phyloP scores from a whole-genome alignment of 2,113 vertebrate species.

The Sapajus apella region DNA sequence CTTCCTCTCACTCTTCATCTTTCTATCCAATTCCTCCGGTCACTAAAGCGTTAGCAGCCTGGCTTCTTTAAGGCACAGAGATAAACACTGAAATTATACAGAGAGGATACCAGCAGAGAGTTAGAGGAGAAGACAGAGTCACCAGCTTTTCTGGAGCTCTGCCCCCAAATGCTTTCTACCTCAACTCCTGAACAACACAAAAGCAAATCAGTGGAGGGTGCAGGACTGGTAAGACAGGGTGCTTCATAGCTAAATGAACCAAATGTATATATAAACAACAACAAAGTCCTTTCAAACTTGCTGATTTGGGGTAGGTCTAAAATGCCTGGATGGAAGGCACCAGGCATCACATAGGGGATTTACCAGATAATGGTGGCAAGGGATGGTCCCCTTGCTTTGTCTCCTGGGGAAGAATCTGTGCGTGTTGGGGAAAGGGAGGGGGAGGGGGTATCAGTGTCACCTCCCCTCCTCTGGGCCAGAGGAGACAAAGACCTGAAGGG shows the following conservation, averaged over 20 bases:
- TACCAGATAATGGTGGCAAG: neutral
- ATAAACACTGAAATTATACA: neutral
- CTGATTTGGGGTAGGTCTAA: neutral
- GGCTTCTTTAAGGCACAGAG: neutral
- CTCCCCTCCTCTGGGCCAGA: conserved; percentile 26
- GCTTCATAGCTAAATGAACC: neutral
- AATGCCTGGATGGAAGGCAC: neutral
- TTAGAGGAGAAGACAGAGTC: neutral
- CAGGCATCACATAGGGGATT: neutral
- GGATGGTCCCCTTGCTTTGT: conserved; percentile 67
- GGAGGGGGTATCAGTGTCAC: neutral
- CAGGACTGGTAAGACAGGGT: neutral
- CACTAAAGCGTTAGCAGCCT: neutral
- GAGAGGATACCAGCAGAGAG: neutral
- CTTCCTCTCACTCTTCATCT: neutral
- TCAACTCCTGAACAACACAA: neutral
- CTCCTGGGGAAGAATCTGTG: conserved; percentile 32
- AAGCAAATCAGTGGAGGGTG: neutral
- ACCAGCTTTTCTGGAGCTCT: conserved; percentile 2
- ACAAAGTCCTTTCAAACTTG: conserved; percentile 27
- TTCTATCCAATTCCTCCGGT: neutral
- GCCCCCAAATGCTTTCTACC: neutral
- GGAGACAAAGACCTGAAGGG: conserved; percentile 69
- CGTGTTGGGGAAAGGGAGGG: neutral
- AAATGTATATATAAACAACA: neutral